Conservation (phyloP, 2,113 vertebrate species). For the Noturus placidus region DNA sequence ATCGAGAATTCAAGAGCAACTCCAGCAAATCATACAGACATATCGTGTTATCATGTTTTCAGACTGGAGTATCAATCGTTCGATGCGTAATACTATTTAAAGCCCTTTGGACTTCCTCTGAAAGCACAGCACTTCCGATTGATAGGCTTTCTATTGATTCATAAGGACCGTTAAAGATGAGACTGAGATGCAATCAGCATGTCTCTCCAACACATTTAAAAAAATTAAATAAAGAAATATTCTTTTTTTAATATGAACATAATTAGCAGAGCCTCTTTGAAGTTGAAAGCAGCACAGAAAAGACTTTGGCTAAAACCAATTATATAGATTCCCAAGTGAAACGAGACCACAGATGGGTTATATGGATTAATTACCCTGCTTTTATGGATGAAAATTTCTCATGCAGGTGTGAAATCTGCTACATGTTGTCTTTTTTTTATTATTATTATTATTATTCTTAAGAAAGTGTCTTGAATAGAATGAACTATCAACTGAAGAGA, state of each 20-base stretch:
- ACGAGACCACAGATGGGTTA: background rate
- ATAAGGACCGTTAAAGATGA: background rate
- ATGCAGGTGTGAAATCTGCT: background rate
- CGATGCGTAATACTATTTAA: background rate
- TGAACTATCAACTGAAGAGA: background rate
- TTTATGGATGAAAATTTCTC: constrained; percentile 34
- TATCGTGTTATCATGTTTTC: background rate
- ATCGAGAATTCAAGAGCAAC: background rate
- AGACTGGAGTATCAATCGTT: background rate
- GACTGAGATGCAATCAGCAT: background rate
- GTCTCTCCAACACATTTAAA: background rate
- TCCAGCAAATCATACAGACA: background rate
- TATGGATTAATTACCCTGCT: background rate
- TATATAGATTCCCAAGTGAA: background rate
- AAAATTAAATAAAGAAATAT: background rate
- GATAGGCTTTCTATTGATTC: background rate
- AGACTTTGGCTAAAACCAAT: background rate
- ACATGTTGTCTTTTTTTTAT: background rate
- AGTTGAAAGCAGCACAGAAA: background rate
- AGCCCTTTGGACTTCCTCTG: background rate
- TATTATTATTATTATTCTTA: background rate
- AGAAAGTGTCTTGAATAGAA: background rate
- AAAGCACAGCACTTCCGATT: background rate
- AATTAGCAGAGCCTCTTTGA: background rate
- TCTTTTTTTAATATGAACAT: background rate